Evolutionary conservation across 2,888 invertebrate species (phyloP).

Genomic region (Mamestra brassicae): DNA sequence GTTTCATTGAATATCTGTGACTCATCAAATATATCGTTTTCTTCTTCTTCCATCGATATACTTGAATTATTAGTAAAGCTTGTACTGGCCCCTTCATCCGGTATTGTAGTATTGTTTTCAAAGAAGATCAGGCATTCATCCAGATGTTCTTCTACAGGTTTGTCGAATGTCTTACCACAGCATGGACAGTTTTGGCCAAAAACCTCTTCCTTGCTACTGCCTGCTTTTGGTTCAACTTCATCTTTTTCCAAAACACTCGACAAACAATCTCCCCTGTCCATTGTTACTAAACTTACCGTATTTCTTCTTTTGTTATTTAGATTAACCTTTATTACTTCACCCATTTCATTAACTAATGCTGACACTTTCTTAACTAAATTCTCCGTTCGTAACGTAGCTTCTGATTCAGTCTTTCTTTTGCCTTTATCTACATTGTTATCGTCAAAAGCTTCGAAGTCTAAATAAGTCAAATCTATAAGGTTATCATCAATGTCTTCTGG

Average conservation of each 20-base stretch:
- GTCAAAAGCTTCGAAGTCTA: conserved; percentile 15
- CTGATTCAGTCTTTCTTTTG: conserved; percentile 51
- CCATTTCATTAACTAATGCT: conserved; percentile 8
- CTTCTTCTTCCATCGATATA: conserved; percentile 76
- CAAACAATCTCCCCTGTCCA: conserved; percentile 41
- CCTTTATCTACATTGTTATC: conserved; percentile 24
- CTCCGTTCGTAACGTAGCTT: conserved; percentile 17
- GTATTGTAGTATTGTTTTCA: conserved; percentile 85
- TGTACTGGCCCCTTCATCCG: conserved; percentile 75
- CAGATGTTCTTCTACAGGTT: conserved; percentile 84
- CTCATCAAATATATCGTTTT: conserved; percentile 81
- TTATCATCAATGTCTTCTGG: conserved; percentile 24
- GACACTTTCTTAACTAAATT: conserved; percentile 3
- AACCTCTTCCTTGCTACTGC: conserved; percentile 65
- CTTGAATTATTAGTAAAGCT: conserved; percentile 72
- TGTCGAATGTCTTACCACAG: conserved; percentile 79
- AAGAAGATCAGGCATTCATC: conserved; percentile 88
- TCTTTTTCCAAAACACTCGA: conserved; percentile 1
- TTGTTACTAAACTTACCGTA: conserved; percentile 39
- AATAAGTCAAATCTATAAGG: conserved; percentile 50
- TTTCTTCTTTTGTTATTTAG: conserved; percentile 27
- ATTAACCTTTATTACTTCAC: neutral
- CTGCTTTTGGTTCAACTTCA: conserved; percentile 58
- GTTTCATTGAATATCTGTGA: conserved; percentile 83
- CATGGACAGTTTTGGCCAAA: conserved; percentile 82